Percentiles rank a stretch among this genome's conserved stretches.
Evolutionary conservation across 1,140 invertebrate species (phyloP).

Genomic region (Tetraneura akinire): DNA sequence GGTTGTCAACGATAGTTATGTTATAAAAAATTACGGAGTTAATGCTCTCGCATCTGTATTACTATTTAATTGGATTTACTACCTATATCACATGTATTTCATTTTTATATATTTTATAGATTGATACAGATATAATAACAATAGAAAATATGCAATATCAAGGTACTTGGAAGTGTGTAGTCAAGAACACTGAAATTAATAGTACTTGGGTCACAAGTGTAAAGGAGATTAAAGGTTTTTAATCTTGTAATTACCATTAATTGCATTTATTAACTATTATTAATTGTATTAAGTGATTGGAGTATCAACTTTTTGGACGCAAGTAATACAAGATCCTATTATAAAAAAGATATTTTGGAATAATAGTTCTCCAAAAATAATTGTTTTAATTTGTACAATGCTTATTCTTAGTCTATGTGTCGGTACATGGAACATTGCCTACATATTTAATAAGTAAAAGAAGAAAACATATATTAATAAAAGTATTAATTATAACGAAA

Average conservation of each 20-base stretch:
- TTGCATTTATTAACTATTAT: no score
- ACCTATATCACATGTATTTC: neutral
- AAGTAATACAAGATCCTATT: constrained; percentile 28
- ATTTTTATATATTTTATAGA: neutral
- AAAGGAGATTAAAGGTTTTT: constrained; percentile 9
- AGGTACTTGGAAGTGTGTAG: constrained; percentile 28
- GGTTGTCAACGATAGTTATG: neutral
- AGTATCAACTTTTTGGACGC: constrained; percentile 18
- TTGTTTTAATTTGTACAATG: neutral
- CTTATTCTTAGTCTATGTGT: constrained; percentile 3
- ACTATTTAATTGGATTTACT: neutral
- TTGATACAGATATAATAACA: constrained; percentile 18
- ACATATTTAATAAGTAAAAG: constrained; percentile 1
- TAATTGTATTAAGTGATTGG: constrained; percentile 19
- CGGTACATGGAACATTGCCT: constrained; percentile 23
- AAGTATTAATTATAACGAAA: no score
- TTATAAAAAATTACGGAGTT: constrained; percentile 17
- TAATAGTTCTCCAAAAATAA: constrained; percentile 6
- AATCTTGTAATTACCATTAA: neutral
- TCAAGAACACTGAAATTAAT: neutral
- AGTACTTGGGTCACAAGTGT: neutral
- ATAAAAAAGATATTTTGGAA: constrained; percentile 37
- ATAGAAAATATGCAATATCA: constrained; percentile 16
- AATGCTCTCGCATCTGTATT: constrained; percentile 6
- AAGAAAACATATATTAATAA: neutral